These are phyloP conservation scores for Sturnira hondurensis DNA, from an alignment of 2,113 vertebrate genomes.

Conservation along the genomic window DNA sequence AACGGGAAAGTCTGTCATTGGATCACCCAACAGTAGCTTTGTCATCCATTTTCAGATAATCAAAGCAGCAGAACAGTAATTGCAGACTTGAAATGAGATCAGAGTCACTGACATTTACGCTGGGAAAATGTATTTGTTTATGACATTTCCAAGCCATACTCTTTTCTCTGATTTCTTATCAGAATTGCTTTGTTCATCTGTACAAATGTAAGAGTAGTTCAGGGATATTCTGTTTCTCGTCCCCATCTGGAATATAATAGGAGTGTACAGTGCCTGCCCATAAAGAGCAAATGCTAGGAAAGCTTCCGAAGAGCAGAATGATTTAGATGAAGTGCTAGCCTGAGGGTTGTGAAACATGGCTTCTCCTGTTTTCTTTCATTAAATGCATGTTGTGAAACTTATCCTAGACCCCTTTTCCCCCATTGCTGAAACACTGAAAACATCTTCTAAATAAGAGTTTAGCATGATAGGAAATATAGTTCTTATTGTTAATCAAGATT, in stretches of 20 bases:
- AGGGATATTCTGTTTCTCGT: background rate
- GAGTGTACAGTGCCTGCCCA: background rate
- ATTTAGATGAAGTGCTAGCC: background rate
- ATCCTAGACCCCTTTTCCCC: background rate
- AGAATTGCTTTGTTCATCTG: background rate
- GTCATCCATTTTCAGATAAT: background rate
- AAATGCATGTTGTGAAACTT: background rate
- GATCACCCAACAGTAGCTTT: background rate
- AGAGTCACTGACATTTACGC: slow-evolving; percentile 18
- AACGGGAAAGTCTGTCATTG: background rate
- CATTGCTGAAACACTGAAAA: background rate
- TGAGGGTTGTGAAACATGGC: background rate
- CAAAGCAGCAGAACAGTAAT: background rate
- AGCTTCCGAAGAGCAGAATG: background rate
- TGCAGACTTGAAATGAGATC: slow-evolving; percentile 17
- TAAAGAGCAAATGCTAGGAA: background rate
- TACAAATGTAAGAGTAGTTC: background rate
- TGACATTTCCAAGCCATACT: background rate
- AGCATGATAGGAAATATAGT: background rate
- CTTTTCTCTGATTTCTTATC: background rate
- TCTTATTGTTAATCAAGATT: background rate
- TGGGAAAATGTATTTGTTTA: background rate
- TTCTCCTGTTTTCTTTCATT: background rate
- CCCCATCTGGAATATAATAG: background rate
- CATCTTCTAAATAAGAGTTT: background rate